Evolutionary conservation across 2,888 invertebrate species (phyloP).

Genomic region (Gandaritis pyraliata): DNA sequence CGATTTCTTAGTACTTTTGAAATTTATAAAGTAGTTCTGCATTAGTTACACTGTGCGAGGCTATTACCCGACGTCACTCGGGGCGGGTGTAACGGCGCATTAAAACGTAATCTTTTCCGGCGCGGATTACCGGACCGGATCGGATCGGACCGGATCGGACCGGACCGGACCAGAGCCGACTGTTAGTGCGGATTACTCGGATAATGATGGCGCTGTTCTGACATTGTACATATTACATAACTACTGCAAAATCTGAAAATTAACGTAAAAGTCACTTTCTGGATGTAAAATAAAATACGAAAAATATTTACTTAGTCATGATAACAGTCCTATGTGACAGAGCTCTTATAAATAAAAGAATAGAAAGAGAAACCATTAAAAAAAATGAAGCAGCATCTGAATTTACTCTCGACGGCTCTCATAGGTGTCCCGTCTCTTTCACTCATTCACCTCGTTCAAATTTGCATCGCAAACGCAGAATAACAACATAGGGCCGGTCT

Average conservation of each 20-base stretch:
- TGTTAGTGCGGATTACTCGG: constrained; percentile 30
- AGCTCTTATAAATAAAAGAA: too few relatives aligned
- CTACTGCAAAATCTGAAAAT: not conserved
- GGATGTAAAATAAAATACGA: not conserved
- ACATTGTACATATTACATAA: constrained; percentile 27
- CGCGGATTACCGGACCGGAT: constrained; percentile 22
- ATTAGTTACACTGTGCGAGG: constrained; percentile 13
- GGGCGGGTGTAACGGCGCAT: constrained; percentile 44
- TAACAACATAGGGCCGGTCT: too few relatives aligned
- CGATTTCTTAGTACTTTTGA: too few relatives aligned
- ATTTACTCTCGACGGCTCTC: too few relatives aligned
- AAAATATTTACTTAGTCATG: too few relatives aligned
- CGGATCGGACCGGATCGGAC: constrained; percentile 16
- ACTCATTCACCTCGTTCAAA: too few relatives aligned
- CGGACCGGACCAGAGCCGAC: constrained; percentile 19
- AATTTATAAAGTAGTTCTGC: not conserved
- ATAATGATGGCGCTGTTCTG: constrained; percentile 21
- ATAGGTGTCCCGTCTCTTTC: too few relatives aligned
- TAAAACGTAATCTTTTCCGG: constrained; percentile 46
- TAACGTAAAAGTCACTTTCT: not conserved
- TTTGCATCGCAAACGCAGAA: too few relatives aligned
- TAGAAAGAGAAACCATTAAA: too few relatives aligned
- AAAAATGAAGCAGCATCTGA: too few relatives aligned
- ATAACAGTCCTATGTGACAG: too few relatives aligned
- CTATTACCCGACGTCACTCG: constrained; percentile 35